Base-by-base conservation (phyloP, 2,888 invertebrate species). In the Scrobipalpa costella region DNA sequence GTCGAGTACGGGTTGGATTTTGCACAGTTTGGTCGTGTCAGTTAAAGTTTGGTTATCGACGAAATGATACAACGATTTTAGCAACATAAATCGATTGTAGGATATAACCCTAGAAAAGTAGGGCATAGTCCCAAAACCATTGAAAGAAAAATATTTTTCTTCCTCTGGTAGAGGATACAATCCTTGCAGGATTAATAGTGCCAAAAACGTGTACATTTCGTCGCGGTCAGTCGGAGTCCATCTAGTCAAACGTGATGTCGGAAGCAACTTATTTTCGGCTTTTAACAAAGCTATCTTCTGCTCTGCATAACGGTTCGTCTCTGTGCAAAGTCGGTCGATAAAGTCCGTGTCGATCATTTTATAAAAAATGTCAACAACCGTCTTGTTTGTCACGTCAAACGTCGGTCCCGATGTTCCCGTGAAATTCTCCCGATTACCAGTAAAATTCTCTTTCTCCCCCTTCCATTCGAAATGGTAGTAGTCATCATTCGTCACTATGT, bases 91-190 rank as follows among this genome's bases (percentile, higher is more conserved):
- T 13, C 72, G 36, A 27, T 72, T 73, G 60, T 71, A 74, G 0
- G 71, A 65, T 71, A 75, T 74, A 7, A 73, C 71, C 52, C 60
- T 62, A 0, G 38, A 5, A 52, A 73, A 71, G 34, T 68, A 70
- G 0, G 65, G 67, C 69, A 71, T 68, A 6, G 70, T 71, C 2
- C 70, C 70, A 40, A 67, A 71, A 17, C 72, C 72, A 36, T 73
- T 71, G 27, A 68, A 70, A 7, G 57, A 19, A 63, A 73, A 73
- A 49, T 70, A 73, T 0, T 52, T 9, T 40, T 71, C 61, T 36
- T 75, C 73, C 8, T 66, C 66, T 8, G 66, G 67, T 21, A 70
- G 52, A n/a, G 71, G 71, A 58, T 71, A 71, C 0, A 72, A 58
- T 5, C 71, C 72, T 52, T 71, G 71, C 19, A 72, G 38, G 58